A percentile compares a stretch with the other conserved stretches of the same genome.
phyloP scores from a whole-genome alignment of 2,797 vertebrate species.

The Thamnophis elegans region DNA sequence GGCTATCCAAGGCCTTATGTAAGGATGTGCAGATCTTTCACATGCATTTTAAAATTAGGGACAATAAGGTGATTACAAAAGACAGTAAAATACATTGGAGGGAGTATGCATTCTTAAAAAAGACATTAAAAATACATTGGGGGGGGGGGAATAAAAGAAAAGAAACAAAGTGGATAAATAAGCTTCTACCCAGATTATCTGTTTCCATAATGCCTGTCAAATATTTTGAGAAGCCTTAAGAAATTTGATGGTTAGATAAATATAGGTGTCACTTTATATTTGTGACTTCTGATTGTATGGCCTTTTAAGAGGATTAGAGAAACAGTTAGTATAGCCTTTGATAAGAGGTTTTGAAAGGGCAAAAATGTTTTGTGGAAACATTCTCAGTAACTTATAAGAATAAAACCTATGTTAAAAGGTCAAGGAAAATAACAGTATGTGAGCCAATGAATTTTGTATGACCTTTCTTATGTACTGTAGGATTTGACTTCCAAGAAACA shows the following conservation, averaged over 20 bases:
- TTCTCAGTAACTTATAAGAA: conserved; percentile 15
- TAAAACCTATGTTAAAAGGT: conserved; percentile 22
- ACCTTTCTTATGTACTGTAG: background rate
- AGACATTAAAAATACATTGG: background rate
- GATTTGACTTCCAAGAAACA: background rate
- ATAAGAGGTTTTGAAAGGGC: conserved; percentile 33
- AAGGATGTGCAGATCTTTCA: background rate
- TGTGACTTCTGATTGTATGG: conserved; percentile 15
- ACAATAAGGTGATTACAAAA: background rate
- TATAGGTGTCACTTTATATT: conserved; percentile 1
- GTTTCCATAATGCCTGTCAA: background rate
- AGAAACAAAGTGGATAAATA: background rate
- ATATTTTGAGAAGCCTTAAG: background rate
- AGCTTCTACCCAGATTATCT: background rate
- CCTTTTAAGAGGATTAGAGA: conserved; percentile 16
- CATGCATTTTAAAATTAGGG: background rate
- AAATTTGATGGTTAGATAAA: conserved; percentile 12
- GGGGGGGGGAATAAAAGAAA: background rate
- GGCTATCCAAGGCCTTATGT: background rate
- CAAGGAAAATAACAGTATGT: background rate
- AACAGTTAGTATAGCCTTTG: conserved; percentile 6
- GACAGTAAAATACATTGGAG: background rate
- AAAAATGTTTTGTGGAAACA: conserved; percentile 25
- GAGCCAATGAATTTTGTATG: conserved; percentile 18
- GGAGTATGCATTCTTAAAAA: background rate